Evolutionary conservation across 2,888 invertebrate genomes (phyloP).

Genomic region (Tachystola acroxantha): DNA sequence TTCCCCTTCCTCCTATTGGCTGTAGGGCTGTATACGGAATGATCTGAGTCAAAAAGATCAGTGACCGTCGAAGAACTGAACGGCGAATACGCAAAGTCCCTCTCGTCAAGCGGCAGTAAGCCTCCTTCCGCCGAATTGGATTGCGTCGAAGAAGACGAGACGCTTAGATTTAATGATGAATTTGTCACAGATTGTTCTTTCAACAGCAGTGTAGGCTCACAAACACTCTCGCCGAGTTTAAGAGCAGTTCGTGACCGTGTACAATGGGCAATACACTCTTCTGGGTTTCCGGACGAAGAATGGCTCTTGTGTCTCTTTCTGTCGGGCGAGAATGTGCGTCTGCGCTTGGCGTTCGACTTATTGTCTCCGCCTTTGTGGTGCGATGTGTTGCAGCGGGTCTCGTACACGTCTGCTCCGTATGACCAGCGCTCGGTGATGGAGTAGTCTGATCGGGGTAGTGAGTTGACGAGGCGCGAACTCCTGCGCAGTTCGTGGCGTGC

Average conservation of each 20-base stretch:
- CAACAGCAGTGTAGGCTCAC: constrained; percentile 48
- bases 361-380: constrained; percentile 57
- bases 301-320: constrained; percentile 53
- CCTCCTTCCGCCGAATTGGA: constrained; percentile 58
- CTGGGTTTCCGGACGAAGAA: constrained; percentile 40
- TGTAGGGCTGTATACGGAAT: constrained; percentile 70
- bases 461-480: constrained; percentile 72
- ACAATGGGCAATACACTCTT: constrained; percentile 67
- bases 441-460: constrained; percentile 69
- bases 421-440: constrained; percentile 79
- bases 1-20: constrained; percentile 62
- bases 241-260: constrained; percentile 72
- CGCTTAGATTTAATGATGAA: constrained; percentile 35
- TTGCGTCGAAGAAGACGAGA: constrained; percentile 36
- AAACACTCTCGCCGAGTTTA: constrained; percentile 61
- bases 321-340: constrained; percentile 63
- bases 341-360: constrained; percentile 46
- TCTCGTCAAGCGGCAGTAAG: constrained; percentile 67
- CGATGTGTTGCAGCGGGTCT: constrained; percentile 62
- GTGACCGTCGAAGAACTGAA: constrained; percentile 72
- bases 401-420: constrained; percentile 75
- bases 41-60: constrained; percentile 68
- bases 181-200: constrained; percentile 38
- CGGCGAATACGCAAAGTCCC: constrained; percentile 72
- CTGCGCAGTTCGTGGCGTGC: constrained; percentile 55